A percentile compares a stretch with the other conserved stretches of the same genome.
Evolutionary conservation across 64 coral and sea anemone species (phyloP).

Genomic region (Stichodactyla mertensii): DNA sequence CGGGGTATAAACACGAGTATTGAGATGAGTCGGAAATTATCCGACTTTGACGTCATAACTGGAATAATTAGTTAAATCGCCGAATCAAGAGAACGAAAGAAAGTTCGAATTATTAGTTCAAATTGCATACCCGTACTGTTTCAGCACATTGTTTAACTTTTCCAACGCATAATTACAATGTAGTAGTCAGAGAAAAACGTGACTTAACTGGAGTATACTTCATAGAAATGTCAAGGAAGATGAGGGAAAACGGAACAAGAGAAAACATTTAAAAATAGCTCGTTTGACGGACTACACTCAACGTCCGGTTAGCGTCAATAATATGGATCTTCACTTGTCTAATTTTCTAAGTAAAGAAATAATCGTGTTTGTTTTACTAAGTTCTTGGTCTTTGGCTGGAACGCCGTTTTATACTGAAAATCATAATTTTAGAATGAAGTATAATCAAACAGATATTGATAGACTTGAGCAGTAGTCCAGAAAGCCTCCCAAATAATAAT

Average conservation of each 20-base stretch:
- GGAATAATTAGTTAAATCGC: background rate
- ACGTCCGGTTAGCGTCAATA: background rate
- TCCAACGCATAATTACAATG: background rate
- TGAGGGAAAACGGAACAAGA: background rate
- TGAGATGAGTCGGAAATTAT: background rate
- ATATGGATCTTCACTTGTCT: background rate
- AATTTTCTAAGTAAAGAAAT: background rate
- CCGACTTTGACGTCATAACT: background rate
- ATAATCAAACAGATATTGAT: no score
- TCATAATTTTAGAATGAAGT: no score
- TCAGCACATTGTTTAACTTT: background rate
- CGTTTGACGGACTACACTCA: background rate
- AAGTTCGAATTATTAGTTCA: background rate
- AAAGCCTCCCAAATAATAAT: no score
- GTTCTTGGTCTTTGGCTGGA: no score
- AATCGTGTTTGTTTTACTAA: no score
- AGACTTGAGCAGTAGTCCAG: no score
- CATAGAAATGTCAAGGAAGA: background rate
- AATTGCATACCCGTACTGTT: background rate
- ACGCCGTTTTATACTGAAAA: no score
- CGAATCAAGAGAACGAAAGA: background rate
- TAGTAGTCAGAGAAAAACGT: background rate
- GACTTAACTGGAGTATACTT: background rate
- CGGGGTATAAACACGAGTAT: background rate
- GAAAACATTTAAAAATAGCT: background rate